Base-by-base conservation (phyloP, 2,888 invertebrate species). In the Drosophila nr. medialis region DNA sequence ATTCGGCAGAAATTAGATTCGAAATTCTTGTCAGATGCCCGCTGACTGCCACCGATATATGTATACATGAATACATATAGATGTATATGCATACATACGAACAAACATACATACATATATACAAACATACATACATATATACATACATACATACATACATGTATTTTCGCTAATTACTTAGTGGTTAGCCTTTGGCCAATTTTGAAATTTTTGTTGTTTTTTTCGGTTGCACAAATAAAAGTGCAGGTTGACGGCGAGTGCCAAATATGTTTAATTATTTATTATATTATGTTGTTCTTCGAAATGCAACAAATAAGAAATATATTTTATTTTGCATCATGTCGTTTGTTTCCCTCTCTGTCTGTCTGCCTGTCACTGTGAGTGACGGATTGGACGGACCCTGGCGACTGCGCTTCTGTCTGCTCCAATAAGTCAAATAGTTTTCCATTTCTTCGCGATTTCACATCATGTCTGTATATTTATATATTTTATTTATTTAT, bases 371-470 rank as follows among this genome's bases (percentile, higher is more conserved):
- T 65, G 74, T 58, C 30, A 63, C 53, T 75, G 78, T 15, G 24
- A 77, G 75, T 75, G 86, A 83, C 89, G 83, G 81, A 50, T 81
- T 59, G 51, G 64, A 65, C 66, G 40, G 65, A 64, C 66, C 60
- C 68, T 72, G 70, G 56, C 75, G 60, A 73, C 78, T 65, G 77
- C 59, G 56, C 85, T 64, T 80, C 81, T 84, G 83, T 77, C 89
- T 86, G 89, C 82, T 84, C 75, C 81, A 83, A 83, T 83, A 89
- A 89, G 85, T 89, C 87, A 86, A 86, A 84, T 83, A 87, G 85
- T 89, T 89, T 84, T 84, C 83, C 73, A 73, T 72, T 86, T 73
- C 13, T 59, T 61, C 67, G 71, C 77, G 68, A 88, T 71, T 87
- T 86, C 71, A 68, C 71, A 88, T 76, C 56, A 60, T 54, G 48